These are phyloP conservation scores for Meteorus cinctellus DNA, from an alignment of 2,888 invertebrate species.

Conservation along the genomic window DNA sequence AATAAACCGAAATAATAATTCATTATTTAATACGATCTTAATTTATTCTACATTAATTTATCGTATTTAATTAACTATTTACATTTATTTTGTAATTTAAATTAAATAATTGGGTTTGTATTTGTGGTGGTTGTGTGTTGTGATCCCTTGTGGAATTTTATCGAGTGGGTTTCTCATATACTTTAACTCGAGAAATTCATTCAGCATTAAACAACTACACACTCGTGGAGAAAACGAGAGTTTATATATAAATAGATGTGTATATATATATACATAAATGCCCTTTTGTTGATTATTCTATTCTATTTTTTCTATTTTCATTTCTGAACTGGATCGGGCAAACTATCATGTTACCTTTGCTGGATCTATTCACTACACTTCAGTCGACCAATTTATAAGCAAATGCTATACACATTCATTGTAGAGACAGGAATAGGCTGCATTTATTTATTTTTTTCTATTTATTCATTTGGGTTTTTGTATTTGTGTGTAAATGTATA, in stretches of 20 bases:
- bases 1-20: not conserved
- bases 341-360: slow-evolving; percentile 64
- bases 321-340: slow-evolving; percentile 56
- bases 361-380: slow-evolving; percentile 41
- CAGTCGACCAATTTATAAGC: not conserved
- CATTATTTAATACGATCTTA: not conserved
- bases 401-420: not conserved
- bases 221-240: not conserved
- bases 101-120: not conserved
- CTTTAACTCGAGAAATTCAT: slow-evolving; percentile 51
- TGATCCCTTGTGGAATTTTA: not conserved
- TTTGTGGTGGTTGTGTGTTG: not conserved
- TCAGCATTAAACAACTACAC: slow-evolving; percentile 54
- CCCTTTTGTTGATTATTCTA: slow-evolving; percentile 61
- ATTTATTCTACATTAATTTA: not conserved
- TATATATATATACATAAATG: not conserved
- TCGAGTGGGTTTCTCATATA: not conserved
- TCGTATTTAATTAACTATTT: too few species aligned
- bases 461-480: not conserved
- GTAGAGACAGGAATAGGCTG: not conserved
- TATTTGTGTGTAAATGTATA: not conserved
- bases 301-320: slow-evolving; percentile 48
- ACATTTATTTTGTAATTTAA: too few species aligned
- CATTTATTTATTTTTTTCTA: not conserved
- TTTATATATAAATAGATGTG: not conserved